Evolutionary conservation across 2,888 invertebrate species (phyloP).

Genomic region (Brachypalpus laphriformis): DNA sequence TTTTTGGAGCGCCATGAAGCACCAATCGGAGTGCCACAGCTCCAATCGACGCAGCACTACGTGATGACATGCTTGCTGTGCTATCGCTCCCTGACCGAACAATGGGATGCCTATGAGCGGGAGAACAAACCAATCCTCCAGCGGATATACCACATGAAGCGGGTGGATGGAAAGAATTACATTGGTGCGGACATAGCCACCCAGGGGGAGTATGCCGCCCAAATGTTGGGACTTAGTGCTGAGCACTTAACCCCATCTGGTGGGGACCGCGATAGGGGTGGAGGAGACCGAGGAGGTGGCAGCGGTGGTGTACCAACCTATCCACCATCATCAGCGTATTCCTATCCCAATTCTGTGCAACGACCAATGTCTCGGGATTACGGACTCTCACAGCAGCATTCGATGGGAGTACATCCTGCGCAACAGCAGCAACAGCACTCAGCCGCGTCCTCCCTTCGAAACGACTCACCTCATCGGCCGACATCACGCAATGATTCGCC

Average conservation of each 20-base stretch:
- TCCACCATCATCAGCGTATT: slow-evolving; percentile 76
- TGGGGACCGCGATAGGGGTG: slow-evolving; percentile 45
- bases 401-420: slow-evolving; percentile 62
- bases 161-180: slow-evolving; percentile 94
- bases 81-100: slow-evolving; percentile 92
- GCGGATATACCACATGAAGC: slow-evolving; percentile 95
- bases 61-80: slow-evolving; percentile 93
- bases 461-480: slow-evolving; percentile 78
- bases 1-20: slow-evolving; percentile 95
- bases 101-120: slow-evolving; percentile 95
- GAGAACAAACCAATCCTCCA: slow-evolving; percentile 93
- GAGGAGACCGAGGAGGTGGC: slow-evolving; percentile 33
- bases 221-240: slow-evolving; percentile 90
- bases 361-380: slow-evolving; percentile 77
- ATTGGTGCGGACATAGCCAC: slow-evolving; percentile 95
- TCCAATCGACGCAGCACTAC: slow-evolving; percentile 81
- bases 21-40: slow-evolving; percentile 86
- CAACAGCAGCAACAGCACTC: slow-evolving; percentile 70
- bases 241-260: slow-evolving; percentile 82
- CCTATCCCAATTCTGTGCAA: slow-evolving; percentile 71
- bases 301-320: slow-evolving; percentile 43
- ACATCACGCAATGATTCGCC: slow-evolving; percentile 80
- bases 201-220: slow-evolving; percentile 96
- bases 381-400: slow-evolving; percentile 66
- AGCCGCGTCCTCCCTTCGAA: slow-evolving; percentile 73